Evolutionary conservation across 2,888 invertebrate genomes (phyloP), one percentile per base, ranked within the genome.

Genomic region (Pardosa pseudoannulata): DNA sequence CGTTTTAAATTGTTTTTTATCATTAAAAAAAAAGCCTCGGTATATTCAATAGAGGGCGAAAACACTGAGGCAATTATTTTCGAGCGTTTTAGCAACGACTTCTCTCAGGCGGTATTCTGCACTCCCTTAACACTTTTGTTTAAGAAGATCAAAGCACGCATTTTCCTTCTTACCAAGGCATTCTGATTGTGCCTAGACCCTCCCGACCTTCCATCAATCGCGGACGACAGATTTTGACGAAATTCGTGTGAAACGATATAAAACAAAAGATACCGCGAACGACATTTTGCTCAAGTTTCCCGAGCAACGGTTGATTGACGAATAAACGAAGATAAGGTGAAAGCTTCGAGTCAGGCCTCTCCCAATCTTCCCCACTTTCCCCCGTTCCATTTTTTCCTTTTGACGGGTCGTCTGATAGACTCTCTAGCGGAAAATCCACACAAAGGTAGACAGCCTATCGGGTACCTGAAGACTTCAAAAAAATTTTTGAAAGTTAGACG

Each of bases 371-470:
- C n/a, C n/a, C n/a, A n/a, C n/a, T n/a, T n/a, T n/a, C n/a, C n/a
- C n/a, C n/a, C n/a, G n/a, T n/a, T n/a, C 28, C 32, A 36, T 65
- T 28, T 28, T 29, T 29, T 41, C n/a, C 16, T 23, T 19, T 73
- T 13, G 29, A 7, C 11, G 19, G 23, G 67, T 39, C 27, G 56
- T 39, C 83, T 85, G 83, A 85, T 73, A 73, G 28, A 62, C 83
- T 31, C 83, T 78, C 83, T 78, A 78, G 83, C 83, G 73, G 32
- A 32, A 71, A 62, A 56, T 56, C 73, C 78, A 85, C 82, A 85
- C 78, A 78, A 78, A 78, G 83, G 78, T 72, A 72, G 83, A 78
- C 78, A 73, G 83, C 39, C 36, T 73, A 73, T 85, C 83, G 72
- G 78, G 67, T 41, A 46, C 27, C 46, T 50, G 46, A 6, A 27